These are phyloP conservation scores for Gobionotothen gibberifrons DNA, from an alignment of 2,797 vertebrate genomes.

Conservation along the genomic window DNA sequence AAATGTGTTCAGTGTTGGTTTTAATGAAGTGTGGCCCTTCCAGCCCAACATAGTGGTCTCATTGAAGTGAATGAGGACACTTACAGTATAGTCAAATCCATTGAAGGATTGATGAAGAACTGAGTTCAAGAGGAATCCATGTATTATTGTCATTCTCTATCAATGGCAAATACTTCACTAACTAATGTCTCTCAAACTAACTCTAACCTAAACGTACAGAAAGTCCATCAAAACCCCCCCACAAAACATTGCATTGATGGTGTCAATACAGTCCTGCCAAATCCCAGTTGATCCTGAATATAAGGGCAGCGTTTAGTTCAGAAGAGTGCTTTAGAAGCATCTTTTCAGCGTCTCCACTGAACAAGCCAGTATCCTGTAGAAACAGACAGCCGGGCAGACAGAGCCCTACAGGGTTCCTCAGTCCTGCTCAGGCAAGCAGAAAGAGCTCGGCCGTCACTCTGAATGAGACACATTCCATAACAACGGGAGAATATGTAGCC, in stretches of 20 bases:
- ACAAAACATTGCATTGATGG: too few species aligned
- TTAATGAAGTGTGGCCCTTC: neutral
- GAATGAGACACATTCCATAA: constrained; percentile 75
- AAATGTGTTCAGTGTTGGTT: neutral
- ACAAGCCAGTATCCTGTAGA: constrained; percentile 35
- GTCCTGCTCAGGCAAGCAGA: constrained; percentile 81
- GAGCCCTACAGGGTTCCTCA: constrained; percentile 71
- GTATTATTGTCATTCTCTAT: neutral
- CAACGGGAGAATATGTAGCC: constrained; percentile 65
- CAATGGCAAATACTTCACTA: neutral
- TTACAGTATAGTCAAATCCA: too few species aligned
- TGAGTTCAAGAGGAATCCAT: neutral
- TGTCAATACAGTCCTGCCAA: neutral
- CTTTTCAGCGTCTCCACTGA: constrained; percentile 18
- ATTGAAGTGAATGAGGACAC: neutral
- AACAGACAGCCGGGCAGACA: constrained; percentile 58
- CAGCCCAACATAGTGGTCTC: neutral
- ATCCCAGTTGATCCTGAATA: constrained; percentile 6
- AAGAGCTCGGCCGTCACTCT: constrained; percentile 67
- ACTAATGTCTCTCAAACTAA: neutral
- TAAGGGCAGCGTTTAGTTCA: neutral
- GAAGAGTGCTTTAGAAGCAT: constrained; percentile 32
- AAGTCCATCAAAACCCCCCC: too few species aligned
- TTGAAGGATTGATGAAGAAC: neutral
- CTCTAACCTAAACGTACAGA: neutral